Evolutionary conservation across 2,113 vertebrate genomes (phyloP), one percentile per base, ranked within the genome.

Genomic region (Toxotes chatareus): DNA sequence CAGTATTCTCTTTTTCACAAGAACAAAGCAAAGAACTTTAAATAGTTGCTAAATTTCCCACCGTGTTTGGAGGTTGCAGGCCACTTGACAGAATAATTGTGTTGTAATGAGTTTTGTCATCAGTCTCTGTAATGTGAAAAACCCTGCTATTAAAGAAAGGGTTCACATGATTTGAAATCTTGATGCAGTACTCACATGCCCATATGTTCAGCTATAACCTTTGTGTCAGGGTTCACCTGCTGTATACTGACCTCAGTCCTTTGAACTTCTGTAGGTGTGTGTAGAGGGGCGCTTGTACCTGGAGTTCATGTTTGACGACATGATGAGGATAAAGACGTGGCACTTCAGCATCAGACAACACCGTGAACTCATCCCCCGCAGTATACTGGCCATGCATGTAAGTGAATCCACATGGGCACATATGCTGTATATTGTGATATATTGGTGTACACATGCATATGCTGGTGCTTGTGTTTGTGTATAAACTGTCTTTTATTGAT

Each of bases 291-390:
- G 97, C 73, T 95, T 99, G 74, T 98, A 99, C 94, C 91, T 99
- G 95, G 98, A 99, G 93, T 99, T 99, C 93, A 98, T 99, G 96
- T 99, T 99, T 34, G 98, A 99, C 0, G 98, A 99, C 94, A 99
- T 99, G 96, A 99, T 99, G 98, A 96, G 98, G 95, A 99, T 99
- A 96, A 99, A 99, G 94, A 99, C 98, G 0, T 99, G 98, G 98
- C 98, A 99, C 94, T 99, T 99, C 96, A 99, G 97, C 90, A 99
- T 99, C 93, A 96, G 98, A 84, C 98, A 99, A 93, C 98, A 99
- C 92, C 96, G 97, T 84, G 98, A 99, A 88, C 98, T 99, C 87
- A 99, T 99, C 89, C 98, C 98, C 42, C 97, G 98, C 93, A 99
- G 97, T 93, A 98, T 99, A 94, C 96, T 99, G 86, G 98, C 98